phyloP scores from a whole-genome alignment of 2,113 vertebrate genomes.

The Camelus dromedarius region DNA sequence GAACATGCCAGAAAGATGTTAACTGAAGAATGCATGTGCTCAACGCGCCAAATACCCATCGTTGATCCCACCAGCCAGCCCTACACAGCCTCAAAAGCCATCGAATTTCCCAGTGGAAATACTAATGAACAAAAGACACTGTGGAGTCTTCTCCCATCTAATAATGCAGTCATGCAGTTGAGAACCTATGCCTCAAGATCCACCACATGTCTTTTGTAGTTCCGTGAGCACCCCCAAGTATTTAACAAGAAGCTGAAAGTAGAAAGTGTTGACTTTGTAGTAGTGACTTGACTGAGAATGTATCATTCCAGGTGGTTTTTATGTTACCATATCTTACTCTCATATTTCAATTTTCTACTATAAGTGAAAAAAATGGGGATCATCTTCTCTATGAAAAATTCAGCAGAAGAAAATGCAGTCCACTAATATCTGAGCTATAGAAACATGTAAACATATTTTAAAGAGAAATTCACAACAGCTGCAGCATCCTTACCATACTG shows the following conservation, averaged over 20 bases:
- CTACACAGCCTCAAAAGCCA: neutral
- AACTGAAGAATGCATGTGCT: neutral
- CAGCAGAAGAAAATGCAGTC: slow-evolving; percentile 41
- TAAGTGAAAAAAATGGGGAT: neutral
- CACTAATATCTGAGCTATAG: neutral
- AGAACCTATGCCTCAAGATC: neutral
- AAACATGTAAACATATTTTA: neutral
- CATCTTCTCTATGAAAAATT: neutral
- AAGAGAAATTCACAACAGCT: slow-evolving; percentile 52
- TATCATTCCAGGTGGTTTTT: neutral
- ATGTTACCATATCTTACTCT: neutral
- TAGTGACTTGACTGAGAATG: neutral
- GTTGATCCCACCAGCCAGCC: neutral
- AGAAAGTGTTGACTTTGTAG: neutral
- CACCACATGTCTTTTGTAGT: neutral
- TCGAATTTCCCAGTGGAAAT: neutral
- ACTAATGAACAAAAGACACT: neutral
- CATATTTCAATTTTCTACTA: slow-evolving; percentile 12
- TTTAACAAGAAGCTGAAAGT: slow-evolving; percentile 7
- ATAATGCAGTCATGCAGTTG: neutral
- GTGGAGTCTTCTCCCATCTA: neutral
- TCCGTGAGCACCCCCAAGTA: neutral
- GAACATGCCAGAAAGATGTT: neutral
- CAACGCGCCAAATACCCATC: neutral
- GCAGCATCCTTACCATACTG: slow-evolving; percentile 42